Evolutionary conservation across 2,113 vertebrate species (phyloP), one percentile per base, ranked within the genome.

Genomic region (Neogale vison): DNA sequence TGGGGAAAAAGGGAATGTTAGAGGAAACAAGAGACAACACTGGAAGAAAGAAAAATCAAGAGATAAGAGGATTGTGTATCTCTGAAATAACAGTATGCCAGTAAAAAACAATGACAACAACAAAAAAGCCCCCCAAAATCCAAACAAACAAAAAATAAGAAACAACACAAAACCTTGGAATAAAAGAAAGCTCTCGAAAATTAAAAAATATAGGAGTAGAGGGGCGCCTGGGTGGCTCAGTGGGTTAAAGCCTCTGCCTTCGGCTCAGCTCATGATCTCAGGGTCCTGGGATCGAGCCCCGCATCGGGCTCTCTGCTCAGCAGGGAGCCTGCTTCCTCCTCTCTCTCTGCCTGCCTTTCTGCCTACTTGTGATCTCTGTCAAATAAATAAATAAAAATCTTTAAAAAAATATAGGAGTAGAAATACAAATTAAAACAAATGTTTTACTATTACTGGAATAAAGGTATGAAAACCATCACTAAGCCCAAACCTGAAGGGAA

Each of bases 401-500:
- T n/a, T n/a, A n/a, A 80, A 45, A 95, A 93, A 45, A 36, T 59
- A 87, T 6, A 55, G 47, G 3, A 55, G 67, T n/a, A 85, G 55
- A 84, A 74, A 24, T 71, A 29, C 14, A 65, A 39, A 79, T 77
- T 63, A 20, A 26, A 76, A 57, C 23, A 36, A n/a, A 71, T 7
- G 6, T 29, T 86, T 77, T 88, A 11, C 23, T 83, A 7, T 63
- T 72, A 91, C 11, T 36, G 84, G 90, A 71, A 80, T 85, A 91
- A 29, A 55, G 65, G 81, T 93, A 12, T 91, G 79, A 97, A 84
- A 96, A 74, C 20, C 84, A 72, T 72, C 4, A 0, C 34, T 47
- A 88, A 88, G 90, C 36, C 94, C 47, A 86, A 72, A 90, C 95
- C 74, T 23, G 88, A 95, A 99, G 99, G 99, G 99, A 99, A 97